Evolutionary conservation across 2,888 invertebrate species (phyloP).

Genomic region (Yponomeuta plumbellus): DNA sequence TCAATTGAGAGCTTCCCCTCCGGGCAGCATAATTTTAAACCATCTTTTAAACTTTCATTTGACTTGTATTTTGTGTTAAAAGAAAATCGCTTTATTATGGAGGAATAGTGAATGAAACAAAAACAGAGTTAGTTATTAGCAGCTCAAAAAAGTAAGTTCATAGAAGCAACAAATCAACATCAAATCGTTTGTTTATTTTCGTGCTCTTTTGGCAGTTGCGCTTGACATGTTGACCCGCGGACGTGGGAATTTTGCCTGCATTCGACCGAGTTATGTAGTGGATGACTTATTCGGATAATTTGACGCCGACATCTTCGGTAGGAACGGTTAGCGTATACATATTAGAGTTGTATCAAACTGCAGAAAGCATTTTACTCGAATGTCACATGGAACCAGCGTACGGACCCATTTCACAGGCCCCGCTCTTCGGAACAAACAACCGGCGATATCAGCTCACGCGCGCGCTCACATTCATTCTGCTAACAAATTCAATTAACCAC

Average conservation of each 20-base stretch:
- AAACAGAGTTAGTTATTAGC: too few species aligned
- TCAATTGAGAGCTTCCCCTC: conserved; percentile 37
- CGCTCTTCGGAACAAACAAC: conserved; percentile 12
- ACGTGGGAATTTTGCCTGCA: not conserved
- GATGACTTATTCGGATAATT: not conserved
- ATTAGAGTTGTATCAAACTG: not conserved
- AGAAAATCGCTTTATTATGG: not conserved
- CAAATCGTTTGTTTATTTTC: not conserved
- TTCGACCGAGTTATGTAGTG: not conserved
- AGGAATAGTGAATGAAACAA: too few species aligned
- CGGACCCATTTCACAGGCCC: conserved; percentile 11
- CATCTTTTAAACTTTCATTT: not conserved
- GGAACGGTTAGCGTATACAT: not conserved
- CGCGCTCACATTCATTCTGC: conserved; percentile 21
- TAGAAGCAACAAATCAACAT: not conserved
- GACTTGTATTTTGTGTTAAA: not conserved
- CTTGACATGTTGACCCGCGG: not conserved
- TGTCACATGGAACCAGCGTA: not conserved
- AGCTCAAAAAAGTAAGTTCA: not conserved
- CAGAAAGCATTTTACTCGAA: not conserved
- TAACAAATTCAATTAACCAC: conserved; percentile 24
- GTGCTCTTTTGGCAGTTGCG: not conserved
- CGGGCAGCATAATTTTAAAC: not conserved
- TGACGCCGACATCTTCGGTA: not conserved
- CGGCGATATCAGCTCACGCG: conserved; percentile 12